Percentiles rank a stretch among this genome's conserved stretches.
These are phyloP conservation scores for Percina caprodes DNA, from an alignment of 2,113 vertebrate species.

Conservation along the genomic window DNA sequence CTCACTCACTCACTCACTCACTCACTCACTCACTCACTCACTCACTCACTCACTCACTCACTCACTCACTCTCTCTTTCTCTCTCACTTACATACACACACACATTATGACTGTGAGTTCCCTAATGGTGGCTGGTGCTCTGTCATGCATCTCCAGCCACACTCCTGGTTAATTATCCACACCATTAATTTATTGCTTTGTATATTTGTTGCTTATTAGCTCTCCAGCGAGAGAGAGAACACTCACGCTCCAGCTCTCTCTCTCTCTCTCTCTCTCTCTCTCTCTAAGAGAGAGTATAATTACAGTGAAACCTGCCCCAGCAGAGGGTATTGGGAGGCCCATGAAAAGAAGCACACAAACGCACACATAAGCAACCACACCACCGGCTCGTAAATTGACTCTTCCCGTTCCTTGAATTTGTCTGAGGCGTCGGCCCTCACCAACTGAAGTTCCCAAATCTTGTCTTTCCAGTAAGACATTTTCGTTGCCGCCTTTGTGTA, in stretches of 20 bases:
- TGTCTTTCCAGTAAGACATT: too few species aligned
- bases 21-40: background rate
- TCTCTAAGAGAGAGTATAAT: constrained; percentile 6
- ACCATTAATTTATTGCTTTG: constrained; percentile 83
- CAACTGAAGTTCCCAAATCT: too few species aligned
- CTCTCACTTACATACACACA: too few species aligned
- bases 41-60: background rate
- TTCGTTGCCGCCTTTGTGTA: too few species aligned
- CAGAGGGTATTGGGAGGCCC: background rate
- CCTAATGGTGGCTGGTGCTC: constrained; percentile 47
- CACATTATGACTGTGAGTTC: background rate
- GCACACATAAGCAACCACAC: background rate
- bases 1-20: background rate
- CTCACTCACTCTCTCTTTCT: background rate
- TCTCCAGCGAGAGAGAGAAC: constrained; percentile 49
- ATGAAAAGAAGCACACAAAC: background rate
- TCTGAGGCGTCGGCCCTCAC: too few species aligned
- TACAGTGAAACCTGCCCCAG: background rate
- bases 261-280: background rate
- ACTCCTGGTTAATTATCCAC: constrained; percentile 80
- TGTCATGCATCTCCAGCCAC: constrained; percentile 71
- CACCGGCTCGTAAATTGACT: background rate
- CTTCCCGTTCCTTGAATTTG: too few species aligned
- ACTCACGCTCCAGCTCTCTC: background rate
- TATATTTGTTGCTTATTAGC: constrained; percentile 80